Conservation (phyloP, 1,140 invertebrate genomes). For the Brachionus asplanchnoidis region DNA sequence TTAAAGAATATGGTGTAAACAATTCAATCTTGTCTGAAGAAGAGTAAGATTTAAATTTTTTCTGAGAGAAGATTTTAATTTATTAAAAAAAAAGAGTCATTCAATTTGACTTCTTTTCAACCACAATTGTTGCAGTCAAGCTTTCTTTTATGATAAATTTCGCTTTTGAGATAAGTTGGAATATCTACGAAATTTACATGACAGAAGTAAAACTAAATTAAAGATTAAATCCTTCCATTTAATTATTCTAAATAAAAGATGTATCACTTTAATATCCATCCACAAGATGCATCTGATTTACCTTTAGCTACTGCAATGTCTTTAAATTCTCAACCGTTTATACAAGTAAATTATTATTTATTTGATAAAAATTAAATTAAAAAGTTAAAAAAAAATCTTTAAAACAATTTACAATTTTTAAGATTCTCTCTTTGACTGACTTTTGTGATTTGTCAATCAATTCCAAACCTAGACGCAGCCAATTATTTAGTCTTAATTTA, state of each 20-base stretch:
- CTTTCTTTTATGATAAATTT: not conserved
- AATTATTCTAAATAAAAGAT: not conserved
- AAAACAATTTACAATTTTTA: not conserved
- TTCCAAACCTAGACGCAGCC: not conserved
- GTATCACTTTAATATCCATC: slow-evolving; percentile 36
- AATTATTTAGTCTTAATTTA: slow-evolving; percentile 1
- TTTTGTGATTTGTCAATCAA: not conserved
- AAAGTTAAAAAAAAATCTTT: not conserved
- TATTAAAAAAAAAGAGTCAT: not conserved
- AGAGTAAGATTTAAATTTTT: not conserved
- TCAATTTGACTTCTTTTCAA: not conserved
- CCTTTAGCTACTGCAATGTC: not conserved
- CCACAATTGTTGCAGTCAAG: not conserved
- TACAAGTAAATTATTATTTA: not conserved
- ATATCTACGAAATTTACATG: slow-evolving; percentile 36
- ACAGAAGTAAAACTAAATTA: slow-evolving; percentile 2
- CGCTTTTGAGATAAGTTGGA: not conserved
- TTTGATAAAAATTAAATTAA: not conserved
- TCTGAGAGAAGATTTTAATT: not conserved
- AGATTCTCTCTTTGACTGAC: slow-evolving; percentile 17
- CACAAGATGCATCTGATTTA: not conserved
- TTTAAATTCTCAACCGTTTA: slow-evolving; percentile 23
- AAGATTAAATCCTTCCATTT: not conserved
- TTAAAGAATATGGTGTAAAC: not conserved
- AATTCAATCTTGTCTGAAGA: not conserved